A percentile compares a stretch with the other conserved stretches of the same genome.
These are phyloP conservation scores for Catharus ustulatus DNA, from an alignment of 2,797 vertebrate genomes.

Conservation along the genomic window DNA sequence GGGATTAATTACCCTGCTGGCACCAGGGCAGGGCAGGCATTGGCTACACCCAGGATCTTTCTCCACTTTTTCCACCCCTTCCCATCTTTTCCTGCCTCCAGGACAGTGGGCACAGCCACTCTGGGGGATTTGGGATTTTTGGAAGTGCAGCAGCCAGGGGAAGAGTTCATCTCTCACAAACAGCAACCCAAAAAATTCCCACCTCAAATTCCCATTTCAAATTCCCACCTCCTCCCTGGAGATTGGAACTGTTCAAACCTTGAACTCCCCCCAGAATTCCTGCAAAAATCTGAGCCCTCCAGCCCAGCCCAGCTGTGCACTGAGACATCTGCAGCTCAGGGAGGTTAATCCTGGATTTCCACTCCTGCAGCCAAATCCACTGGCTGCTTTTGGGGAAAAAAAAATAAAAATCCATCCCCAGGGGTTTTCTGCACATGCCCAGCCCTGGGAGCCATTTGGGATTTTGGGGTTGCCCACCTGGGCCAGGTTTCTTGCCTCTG, in stretches of 20 bases:
- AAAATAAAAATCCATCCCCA: background rate
- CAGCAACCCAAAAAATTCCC: background rate
- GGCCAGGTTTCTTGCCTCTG: conserved; percentile 74
- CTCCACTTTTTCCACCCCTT: background rate
- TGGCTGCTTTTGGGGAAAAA: background rate
- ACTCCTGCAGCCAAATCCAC: background rate
- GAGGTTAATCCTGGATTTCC: conserved; percentile 46
- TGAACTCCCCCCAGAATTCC: background rate
- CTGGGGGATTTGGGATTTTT: background rate
- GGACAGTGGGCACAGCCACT: background rate
- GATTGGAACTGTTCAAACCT: background rate
- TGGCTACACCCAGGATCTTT: fast-evolving
- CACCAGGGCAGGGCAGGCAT: background rate
- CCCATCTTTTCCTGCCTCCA: background rate
- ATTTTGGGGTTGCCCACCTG: conserved; percentile 43
- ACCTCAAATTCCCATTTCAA: background rate
- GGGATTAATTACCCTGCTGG: background rate
- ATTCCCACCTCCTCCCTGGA: background rate
- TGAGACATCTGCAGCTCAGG: background rate
- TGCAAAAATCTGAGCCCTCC: background rate
- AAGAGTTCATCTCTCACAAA: background rate
- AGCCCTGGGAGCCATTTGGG: fast-evolving
- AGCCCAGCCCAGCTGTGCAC: background rate
- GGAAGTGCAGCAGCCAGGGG: background rate
- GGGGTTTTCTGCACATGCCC: fast-evolving